Evolutionary conservation across 2,888 invertebrate genomes (phyloP).

Genomic region (Lasioglossum malachurum): DNA sequence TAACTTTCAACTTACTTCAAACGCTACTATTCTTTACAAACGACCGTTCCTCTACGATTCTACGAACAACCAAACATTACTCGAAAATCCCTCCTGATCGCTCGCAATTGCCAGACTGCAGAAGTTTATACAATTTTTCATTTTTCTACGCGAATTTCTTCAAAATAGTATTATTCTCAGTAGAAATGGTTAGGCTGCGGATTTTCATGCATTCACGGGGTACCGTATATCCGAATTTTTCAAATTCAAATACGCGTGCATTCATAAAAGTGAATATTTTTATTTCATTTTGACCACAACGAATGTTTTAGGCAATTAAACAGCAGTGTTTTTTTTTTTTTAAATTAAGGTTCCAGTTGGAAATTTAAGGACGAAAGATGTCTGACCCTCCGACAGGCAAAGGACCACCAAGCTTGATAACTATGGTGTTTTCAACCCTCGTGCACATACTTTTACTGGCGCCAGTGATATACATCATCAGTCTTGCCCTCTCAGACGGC

Average conservation of each 20-base stretch:
- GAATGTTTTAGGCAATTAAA: background rate
- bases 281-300: background rate
- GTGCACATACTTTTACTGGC: slow-evolving; percentile 78
- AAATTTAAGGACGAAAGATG: slow-evolving; percentile 59
- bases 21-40: background rate
- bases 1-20: no score
- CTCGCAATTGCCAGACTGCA: no score
- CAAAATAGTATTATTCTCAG: no score
- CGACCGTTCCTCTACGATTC: background rate
- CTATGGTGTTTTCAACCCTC: slow-evolving; percentile 70
- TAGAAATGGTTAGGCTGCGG: no score
- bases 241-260: no score
- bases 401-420: slow-evolving; percentile 72
- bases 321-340: no score
- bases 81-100: no score
- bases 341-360: background rate
- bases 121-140: background rate
- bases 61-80: background rate
- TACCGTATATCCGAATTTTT: no score
- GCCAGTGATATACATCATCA: slow-evolving; percentile 80
- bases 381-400: slow-evolving; percentile 68
- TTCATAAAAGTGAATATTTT: no score
- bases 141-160: background rate
- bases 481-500: slow-evolving; percentile 69
- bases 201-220: no score